These are phyloP conservation scores for Temnothorax ravouxi DNA, from an alignment of 2,888 invertebrate genomes.

Conservation along the genomic window DNA sequence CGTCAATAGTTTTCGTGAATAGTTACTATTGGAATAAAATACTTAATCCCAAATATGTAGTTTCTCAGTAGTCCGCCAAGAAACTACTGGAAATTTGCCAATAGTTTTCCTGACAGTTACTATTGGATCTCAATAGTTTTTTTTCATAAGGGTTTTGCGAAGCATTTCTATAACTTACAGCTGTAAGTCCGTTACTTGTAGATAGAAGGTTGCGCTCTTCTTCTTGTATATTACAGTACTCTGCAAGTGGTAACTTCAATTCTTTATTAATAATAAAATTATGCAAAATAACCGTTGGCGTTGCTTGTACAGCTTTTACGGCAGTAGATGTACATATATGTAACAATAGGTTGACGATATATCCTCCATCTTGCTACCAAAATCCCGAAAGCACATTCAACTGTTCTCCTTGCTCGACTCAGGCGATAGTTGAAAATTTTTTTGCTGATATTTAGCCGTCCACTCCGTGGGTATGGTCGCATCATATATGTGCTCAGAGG, in stretches of 20 bases:
- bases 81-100: too few species aligned
- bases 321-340: background rate
- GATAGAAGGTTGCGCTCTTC: background rate
- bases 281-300: slow-evolving; percentile 9
- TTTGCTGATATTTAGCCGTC: slow-evolving; percentile 12
- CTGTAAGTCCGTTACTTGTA: background rate
- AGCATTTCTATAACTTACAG: background rate
- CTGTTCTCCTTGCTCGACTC: slow-evolving; percentile 44
- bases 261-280: slow-evolving; percentile 30
- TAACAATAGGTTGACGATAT: slow-evolving; percentile 10
- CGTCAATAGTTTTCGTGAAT: too few species aligned
- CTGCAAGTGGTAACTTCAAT: background rate
- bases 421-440: slow-evolving; percentile 49
- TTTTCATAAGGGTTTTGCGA: too few species aligned
- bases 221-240: background rate
- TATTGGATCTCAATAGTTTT: too few species aligned
- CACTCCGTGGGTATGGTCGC: too few species aligned
- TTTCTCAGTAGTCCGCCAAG: too few species aligned
- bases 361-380: slow-evolving; percentile 37
- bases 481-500: too few species aligned
- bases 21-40: too few species aligned
- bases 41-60: too few species aligned
- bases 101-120: too few species aligned
- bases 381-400: slow-evolving; percentile 47
- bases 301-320: slow-evolving; percentile 24